Percentiles rank a stretch among this genome's conserved stretches.
Conservation (phyloP, 2,888 invertebrate genomes). For the Vannuccia rotundouncinata region DNA sequence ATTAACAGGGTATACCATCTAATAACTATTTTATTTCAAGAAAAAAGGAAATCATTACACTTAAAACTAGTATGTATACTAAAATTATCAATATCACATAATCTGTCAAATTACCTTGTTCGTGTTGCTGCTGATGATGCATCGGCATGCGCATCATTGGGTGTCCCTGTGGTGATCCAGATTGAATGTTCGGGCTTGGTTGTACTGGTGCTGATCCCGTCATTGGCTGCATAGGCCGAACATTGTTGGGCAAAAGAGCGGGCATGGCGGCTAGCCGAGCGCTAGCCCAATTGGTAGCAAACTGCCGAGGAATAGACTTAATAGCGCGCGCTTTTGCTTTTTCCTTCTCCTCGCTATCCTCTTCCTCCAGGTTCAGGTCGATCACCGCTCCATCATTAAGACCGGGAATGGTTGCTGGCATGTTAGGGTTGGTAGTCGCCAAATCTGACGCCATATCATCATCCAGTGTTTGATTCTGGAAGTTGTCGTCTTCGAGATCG, state of each 20-base stretch:
- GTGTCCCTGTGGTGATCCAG: not conserved
- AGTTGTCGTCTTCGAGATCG: not conserved
- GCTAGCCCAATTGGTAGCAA: conserved; percentile 38
- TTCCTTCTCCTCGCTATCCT: conserved; percentile 31
- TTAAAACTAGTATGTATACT: too few species aligned
- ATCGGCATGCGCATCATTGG: not conserved
- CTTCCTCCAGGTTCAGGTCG: not conserved
- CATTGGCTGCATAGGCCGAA: conserved; percentile 28
- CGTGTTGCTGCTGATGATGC: not conserved
- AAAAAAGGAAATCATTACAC: too few species aligned
- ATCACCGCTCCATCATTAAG: conserved; percentile 12
- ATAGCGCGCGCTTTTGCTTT: conserved; percentile 27
- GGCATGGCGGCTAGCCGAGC: not conserved
- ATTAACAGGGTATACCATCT: too few species aligned
- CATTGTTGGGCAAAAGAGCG: conserved; percentile 22
- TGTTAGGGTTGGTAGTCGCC: not conserved
- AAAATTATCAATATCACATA: not conserved
- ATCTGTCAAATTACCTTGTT: not conserved
- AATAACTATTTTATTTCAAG: too few species aligned
- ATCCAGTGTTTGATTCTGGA: not conserved
- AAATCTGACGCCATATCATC: not conserved
- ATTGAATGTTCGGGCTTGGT: not conserved
- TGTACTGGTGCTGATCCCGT: not conserved
- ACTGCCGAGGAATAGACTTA: conserved; percentile 36
- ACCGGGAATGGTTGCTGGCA: conserved; percentile 18